phyloP scores from a whole-genome alignment of 2,888 invertebrate species.

The Amiota communis region DNA sequence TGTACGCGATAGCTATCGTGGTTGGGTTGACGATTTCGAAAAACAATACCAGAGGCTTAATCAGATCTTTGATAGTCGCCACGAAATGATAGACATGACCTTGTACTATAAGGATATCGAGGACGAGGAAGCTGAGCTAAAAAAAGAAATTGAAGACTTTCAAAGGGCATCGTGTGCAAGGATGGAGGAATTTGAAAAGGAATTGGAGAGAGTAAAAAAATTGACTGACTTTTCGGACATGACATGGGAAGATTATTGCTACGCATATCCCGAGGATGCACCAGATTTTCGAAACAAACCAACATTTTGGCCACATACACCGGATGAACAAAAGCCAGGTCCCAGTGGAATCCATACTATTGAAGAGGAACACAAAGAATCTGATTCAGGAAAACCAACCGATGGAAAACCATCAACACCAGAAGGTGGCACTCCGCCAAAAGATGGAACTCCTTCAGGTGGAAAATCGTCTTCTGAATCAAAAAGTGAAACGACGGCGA shows the following conservation, averaged over 20 bases:
- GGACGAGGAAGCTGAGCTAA: constrained; percentile 77
- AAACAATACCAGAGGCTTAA: constrained; percentile 78
- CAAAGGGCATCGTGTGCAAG: constrained; percentile 58
- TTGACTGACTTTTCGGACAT: constrained; percentile 85
- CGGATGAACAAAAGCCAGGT: constrained; percentile 77
- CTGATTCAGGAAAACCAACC: background rate
- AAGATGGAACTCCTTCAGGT: background rate
- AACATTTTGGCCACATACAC: constrained; percentile 87
- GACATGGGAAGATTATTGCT: constrained; percentile 86
- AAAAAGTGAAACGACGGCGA: background rate
- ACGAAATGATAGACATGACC: constrained; percentile 58
- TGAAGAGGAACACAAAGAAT: constrained; percentile 21
- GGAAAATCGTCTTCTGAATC: background rate
- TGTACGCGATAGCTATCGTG: constrained; percentile 78
- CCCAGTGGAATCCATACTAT: constrained; percentile 28
- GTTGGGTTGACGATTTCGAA: constrained; percentile 88
- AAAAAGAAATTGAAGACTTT: constrained; percentile 65
- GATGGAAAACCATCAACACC: background rate
- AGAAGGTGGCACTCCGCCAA: constrained; percentile 35
- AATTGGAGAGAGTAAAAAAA: constrained; percentile 77
- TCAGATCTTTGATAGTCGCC: constrained; percentile 52
- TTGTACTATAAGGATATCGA: constrained; percentile 75
- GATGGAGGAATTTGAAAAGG: constrained; percentile 74
- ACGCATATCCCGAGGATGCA: constrained; percentile 82
- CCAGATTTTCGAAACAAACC: constrained; percentile 81